Evolutionary conservation across 2,113 vertebrate species (phyloP).

Genomic region (Craseonycteris thonglongyai): DNA sequence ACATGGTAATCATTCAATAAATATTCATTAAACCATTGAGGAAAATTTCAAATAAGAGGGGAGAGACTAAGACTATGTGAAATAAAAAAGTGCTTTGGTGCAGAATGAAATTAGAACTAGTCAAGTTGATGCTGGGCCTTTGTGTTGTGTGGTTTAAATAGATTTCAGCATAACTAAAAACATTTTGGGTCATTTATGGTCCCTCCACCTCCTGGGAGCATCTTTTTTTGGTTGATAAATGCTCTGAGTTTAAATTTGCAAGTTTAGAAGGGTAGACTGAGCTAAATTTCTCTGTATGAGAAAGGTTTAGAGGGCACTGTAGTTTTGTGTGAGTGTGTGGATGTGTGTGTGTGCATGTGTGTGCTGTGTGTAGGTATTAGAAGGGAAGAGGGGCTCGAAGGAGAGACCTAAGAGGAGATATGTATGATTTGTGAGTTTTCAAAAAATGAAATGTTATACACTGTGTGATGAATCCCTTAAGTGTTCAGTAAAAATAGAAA

Average conservation of each 20-base stretch:
- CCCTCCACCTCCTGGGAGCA: not conserved
- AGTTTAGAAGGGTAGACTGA: not conserved
- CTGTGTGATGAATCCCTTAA: not conserved
- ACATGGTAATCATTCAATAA: not conserved
- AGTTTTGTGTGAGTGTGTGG: not conserved
- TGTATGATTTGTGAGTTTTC: not conserved
- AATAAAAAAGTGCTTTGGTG: not conserved
- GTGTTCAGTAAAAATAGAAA: not conserved
- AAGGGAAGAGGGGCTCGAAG: not conserved
- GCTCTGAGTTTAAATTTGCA: conserved; percentile 4
- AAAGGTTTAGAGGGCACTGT: not conserved
- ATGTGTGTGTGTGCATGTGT: not conserved
- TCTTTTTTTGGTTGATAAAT: conserved; percentile 9
- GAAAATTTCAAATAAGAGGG: not conserved
- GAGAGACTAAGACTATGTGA: not conserved
- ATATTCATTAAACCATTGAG: not conserved
- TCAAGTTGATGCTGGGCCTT: conserved; percentile 11
- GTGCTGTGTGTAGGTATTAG: not conserved
- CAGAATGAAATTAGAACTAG: not conserved
- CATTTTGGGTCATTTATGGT: conserved; percentile 1
- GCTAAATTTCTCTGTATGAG: not conserved
- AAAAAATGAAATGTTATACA: not conserved
- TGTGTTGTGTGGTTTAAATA: not conserved
- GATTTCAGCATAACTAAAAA: not conserved
- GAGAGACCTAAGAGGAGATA: not conserved